These are phyloP conservation scores for Bergia puertoricense DNA, from an alignment of 92 coral and sea anemone species.

Conservation along the genomic window DNA sequence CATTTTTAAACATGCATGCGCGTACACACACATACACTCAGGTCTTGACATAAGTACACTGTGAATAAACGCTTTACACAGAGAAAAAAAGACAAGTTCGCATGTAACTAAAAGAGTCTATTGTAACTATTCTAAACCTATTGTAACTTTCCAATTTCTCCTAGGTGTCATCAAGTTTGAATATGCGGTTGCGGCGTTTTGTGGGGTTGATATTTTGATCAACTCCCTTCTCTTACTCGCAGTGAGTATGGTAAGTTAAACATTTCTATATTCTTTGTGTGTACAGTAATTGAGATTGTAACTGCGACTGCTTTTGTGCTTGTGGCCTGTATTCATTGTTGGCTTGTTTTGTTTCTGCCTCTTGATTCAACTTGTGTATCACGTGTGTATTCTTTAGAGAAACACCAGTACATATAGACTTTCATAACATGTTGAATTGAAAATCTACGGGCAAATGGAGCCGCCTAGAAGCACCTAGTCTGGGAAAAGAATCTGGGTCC, in stretches of 20 bases:
- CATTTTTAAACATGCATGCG: too few relatives aligned
- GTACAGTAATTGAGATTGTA: neutral
- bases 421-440: too few relatives aligned
- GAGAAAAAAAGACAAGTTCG: too few relatives aligned
- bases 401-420: too few relatives aligned
- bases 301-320: neutral
- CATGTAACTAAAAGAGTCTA: too few relatives aligned
- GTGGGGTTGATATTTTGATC: constrained; percentile 11
- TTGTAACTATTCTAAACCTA: neutral
- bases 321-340: neutral
- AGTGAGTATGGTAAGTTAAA: constrained; percentile 1
- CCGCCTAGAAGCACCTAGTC: too few relatives aligned
- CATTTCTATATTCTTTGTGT: neutral
- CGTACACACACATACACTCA: too few relatives aligned
- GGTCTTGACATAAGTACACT: too few relatives aligned
- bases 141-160: neutral
- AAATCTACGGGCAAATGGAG: too few relatives aligned
- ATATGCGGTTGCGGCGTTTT: constrained; percentile 1
- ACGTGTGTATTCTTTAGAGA: neutral
- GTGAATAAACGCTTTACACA: too few relatives aligned
- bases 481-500: too few relatives aligned
- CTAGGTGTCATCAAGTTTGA: constrained; percentile 9
- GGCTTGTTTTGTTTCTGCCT: neutral
- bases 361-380: neutral
- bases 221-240: constrained; percentile 2